Percentiles rank a stretch among this genome's conserved stretches.
Conservation (phyloP, 2,888 invertebrate species). For the Drosophila rubida region DNA sequence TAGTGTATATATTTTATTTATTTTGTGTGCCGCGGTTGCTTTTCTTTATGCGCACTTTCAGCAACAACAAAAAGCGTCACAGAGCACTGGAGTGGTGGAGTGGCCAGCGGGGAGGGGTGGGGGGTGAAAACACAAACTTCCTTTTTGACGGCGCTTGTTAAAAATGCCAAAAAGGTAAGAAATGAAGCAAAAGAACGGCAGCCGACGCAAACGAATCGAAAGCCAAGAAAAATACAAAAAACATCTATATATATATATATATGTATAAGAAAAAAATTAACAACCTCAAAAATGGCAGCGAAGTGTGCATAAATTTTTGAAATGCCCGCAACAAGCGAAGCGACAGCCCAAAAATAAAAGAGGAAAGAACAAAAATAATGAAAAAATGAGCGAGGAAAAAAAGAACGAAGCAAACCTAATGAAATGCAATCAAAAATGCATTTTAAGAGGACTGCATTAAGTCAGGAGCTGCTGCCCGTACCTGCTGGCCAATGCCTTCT, state of each 20-base stretch:
- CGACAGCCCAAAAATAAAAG: constrained; percentile 45
- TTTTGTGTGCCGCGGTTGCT: constrained; percentile 47
- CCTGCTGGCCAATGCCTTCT: constrained; percentile 10
- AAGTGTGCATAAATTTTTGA: constrained; percentile 79
- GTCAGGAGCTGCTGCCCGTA: constrained; percentile 51
- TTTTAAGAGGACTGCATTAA: constrained; percentile 76
- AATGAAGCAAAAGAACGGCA: constrained; percentile 53
- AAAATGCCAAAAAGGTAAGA: constrained; percentile 63
- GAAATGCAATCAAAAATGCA: constrained; percentile 80
- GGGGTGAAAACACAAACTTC: constrained; percentile 59
- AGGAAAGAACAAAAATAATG: constrained; percentile 19
- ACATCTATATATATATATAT: constrained; percentile 16
- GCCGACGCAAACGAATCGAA: constrained; percentile 40
- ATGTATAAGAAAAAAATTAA: constrained; percentile 53
- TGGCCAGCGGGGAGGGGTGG: no score
- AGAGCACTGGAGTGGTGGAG: no score
- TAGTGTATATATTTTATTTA: constrained; percentile 46
- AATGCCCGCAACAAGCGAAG: constrained; percentile 61
- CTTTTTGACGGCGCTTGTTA: constrained; percentile 80
- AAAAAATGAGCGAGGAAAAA: constrained; percentile 21
- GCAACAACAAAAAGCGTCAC: constrained; percentile 18
- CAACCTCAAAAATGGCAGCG: constrained; percentile 75
- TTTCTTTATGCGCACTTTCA: constrained; percentile 58
- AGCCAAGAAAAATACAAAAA: constrained; percentile 22
- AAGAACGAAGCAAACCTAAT: constrained; percentile 53